A percentile compares a stretch with the other conserved stretches of the same genome.
These are phyloP conservation scores for Coptotermes formosanus DNA, from an alignment of 1,140 invertebrate genomes.

Conservation along the genomic window DNA sequence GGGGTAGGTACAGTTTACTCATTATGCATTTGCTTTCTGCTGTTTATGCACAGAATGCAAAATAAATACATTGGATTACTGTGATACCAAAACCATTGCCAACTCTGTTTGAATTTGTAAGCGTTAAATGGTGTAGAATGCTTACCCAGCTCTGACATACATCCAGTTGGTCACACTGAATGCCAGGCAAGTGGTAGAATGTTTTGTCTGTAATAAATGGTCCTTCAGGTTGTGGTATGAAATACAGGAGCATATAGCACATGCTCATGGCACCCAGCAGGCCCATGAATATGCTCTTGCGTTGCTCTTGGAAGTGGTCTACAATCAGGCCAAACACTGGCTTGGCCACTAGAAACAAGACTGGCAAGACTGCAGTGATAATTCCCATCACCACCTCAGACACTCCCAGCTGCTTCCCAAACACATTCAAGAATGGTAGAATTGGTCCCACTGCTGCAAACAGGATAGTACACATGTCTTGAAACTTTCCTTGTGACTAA, in stretches of 20 bases:
- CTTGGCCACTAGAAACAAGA: slow-evolving; percentile 70
- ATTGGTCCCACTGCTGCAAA: slow-evolving; percentile 72
- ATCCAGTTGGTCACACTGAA: not conserved
- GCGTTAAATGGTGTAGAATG: too few relatives aligned
- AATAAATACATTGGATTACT: too few relatives aligned
- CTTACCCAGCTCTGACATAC: not conserved
- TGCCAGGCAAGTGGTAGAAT: not conserved
- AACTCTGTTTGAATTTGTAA: too few relatives aligned
- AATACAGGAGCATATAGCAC: slow-evolving; percentile 62
- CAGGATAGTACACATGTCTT: slow-evolving; percentile 32
- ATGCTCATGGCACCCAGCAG: slow-evolving; percentile 61
- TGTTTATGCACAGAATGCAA: too few relatives aligned
- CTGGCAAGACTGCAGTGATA: slow-evolving; percentile 65
- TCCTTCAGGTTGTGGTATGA: slow-evolving; percentile 54
- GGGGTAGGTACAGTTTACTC: too few relatives aligned
- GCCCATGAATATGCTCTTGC: slow-evolving; percentile 68
- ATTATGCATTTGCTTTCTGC: too few relatives aligned
- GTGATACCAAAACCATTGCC: too few relatives aligned
- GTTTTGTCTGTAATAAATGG: slow-evolving; percentile 11
- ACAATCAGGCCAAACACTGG: slow-evolving; percentile 68
- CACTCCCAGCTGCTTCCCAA: slow-evolving; percentile 72
- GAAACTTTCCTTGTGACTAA: too few relatives aligned
- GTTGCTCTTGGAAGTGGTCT: slow-evolving; percentile 52
- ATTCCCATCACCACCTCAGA: slow-evolving; percentile 68
- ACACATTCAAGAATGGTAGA: slow-evolving; percentile 69